Evolutionary conservation across 2,797 vertebrate species (phyloP).

Genomic region (Taeniopygia guttata): DNA sequence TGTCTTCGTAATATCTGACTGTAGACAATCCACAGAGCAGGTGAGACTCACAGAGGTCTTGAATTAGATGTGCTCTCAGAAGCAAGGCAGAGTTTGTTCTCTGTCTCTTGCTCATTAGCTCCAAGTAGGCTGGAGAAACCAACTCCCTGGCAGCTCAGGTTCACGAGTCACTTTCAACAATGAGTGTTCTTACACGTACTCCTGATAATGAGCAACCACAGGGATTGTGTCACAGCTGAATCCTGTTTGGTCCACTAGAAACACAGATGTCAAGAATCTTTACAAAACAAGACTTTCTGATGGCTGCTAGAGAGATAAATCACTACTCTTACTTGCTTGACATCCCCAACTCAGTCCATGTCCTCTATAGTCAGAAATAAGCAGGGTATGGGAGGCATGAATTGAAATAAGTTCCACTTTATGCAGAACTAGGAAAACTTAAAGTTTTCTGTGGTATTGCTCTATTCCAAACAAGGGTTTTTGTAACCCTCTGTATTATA

Average conservation of each 20-base stretch:
- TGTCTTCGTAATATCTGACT: not conserved
- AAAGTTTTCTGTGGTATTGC: not conserved
- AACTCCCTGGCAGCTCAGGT: not conserved
- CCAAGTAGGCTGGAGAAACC: not conserved
- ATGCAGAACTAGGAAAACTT: not conserved
- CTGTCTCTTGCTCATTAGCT: not conserved
- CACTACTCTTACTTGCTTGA: not conserved
- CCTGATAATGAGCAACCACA: not conserved
- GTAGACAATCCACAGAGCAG: not conserved
- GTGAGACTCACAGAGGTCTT: not conserved
- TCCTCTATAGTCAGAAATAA: not conserved
- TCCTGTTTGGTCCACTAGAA: not conserved
- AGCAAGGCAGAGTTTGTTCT: not conserved
- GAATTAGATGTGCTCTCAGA: not conserved
- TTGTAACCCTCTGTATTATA: not conserved
- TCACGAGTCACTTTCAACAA: not conserved
- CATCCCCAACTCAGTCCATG: not conserved
- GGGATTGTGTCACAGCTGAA: not conserved
- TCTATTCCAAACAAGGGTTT: not conserved
- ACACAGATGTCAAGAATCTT: not conserved
- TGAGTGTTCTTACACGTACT: rapidly evolving
- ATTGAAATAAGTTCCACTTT: not conserved
- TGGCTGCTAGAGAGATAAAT: not conserved
- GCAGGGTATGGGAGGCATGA: not conserved
- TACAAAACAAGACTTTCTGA: not conserved